Conservation (phyloP, 2,888 invertebrate genomes). For the Apantesis nais region DNA sequence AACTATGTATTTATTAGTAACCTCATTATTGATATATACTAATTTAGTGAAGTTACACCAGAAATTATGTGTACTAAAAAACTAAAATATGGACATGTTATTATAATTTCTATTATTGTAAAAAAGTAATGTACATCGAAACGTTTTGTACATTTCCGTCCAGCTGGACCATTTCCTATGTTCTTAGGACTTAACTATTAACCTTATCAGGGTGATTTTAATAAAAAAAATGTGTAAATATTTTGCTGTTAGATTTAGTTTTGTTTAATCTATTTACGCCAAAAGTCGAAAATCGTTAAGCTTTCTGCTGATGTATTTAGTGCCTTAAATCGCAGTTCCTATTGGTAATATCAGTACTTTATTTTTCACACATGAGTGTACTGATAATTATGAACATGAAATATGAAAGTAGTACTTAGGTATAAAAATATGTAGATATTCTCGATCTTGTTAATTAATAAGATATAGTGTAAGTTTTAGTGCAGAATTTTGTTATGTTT, state of each 20-base stretch:
- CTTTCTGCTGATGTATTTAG: not conserved
- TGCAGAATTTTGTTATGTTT: slow-evolving; percentile 41
- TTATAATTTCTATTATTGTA: not conserved
- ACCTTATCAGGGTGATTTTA: not conserved
- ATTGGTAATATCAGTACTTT: not conserved
- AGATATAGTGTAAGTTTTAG: slow-evolving; percentile 11
- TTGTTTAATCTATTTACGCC: not conserved
- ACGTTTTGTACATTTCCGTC: not conserved
- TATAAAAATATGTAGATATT: not conserved
- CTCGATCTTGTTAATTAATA: not conserved
- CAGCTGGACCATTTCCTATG: not conserved
- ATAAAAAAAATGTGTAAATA: not conserved
- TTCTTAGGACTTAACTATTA: not conserved
- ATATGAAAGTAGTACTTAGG: not conserved
- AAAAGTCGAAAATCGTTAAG: not conserved
- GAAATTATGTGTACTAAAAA: not conserved
- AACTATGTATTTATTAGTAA: not conserved
- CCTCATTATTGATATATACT: not conserved
- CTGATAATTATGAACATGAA: not conserved
- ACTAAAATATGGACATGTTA: not conserved
- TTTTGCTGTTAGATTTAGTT: not conserved
- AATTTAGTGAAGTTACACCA: no score
- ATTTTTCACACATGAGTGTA: not conserved
- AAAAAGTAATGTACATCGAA: not conserved
- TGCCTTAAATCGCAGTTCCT: not conserved